These are phyloP conservation scores for Bradysia coprophila DNA, from an alignment of 1,140 invertebrate species.

Conservation along the genomic window DNA sequence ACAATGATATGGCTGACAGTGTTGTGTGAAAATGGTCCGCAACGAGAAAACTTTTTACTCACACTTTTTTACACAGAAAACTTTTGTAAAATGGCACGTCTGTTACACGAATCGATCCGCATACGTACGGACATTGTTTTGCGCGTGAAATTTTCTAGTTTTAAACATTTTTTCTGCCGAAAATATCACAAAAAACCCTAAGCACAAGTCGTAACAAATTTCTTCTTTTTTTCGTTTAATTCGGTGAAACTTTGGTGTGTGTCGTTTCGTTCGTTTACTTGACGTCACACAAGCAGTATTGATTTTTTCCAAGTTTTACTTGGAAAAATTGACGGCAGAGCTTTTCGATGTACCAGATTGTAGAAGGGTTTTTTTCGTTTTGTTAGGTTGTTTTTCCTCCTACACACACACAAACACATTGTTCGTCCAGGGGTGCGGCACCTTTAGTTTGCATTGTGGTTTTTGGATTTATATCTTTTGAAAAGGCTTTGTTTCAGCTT, in stretches of 20 bases:
- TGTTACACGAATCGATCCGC: not conserved
- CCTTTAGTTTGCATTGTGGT: too few relatives aligned
- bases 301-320: not conserved
- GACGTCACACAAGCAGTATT: not conserved
- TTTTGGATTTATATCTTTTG: too few relatives aligned
- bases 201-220: not conserved
- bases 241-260: not conserved
- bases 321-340: not conserved
- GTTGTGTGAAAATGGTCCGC: not conserved
- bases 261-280: not conserved
- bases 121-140: not conserved
- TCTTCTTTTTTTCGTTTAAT: not conserved
- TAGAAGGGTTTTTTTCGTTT: too few relatives aligned
- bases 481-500: too few relatives aligned
- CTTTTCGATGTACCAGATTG: too few relatives aligned
- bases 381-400: too few relatives aligned
- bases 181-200: not conserved
- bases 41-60: too few relatives aligned
- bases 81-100: too few relatives aligned
- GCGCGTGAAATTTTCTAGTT: not conserved
- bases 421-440: too few relatives aligned
- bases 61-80: not conserved
- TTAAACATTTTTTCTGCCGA: not conserved
- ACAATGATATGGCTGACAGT: not conserved
- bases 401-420: too few relatives aligned